phyloP scores from a whole-genome alignment of 2,888 invertebrate genomes.

The Cantharis flavilabris region DNA sequence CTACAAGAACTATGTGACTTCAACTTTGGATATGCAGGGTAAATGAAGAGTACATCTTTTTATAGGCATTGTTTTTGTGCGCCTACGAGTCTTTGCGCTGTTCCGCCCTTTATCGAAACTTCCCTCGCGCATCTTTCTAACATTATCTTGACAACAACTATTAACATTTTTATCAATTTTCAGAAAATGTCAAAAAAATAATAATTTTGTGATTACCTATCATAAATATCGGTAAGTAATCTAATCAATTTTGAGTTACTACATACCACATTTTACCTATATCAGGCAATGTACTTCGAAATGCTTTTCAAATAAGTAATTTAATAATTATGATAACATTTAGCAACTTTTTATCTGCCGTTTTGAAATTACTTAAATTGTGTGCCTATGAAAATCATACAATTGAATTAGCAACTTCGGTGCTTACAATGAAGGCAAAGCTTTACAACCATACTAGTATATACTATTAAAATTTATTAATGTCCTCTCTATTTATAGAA shows the following conservation, averaged over 20 bases:
- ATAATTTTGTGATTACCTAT: neutral
- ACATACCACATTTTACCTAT: neutral
- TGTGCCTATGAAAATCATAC: too few relatives aligned
- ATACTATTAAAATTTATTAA: neutral
- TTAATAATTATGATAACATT: neutral
- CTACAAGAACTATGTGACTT: constrained; percentile 32
- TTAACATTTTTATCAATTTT: constrained; percentile 32
- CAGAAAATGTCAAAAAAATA: neutral
- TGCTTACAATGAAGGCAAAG: neutral
- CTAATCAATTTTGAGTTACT: neutral
- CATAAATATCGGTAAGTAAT: neutral
- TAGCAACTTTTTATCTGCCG: neutral
- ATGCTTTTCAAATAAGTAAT: neutral
- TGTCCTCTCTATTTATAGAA: neutral
- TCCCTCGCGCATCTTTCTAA: constrained; percentile 32
- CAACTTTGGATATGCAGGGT: constrained; percentile 34
- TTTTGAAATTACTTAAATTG: neutral
- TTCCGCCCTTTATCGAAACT: constrained; percentile 34
- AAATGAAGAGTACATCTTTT: constrained; percentile 34
- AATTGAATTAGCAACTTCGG: neutral
- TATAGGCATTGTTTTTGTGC: constrained; percentile 35
- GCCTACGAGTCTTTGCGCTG: constrained; percentile 38
- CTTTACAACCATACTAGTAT: neutral
- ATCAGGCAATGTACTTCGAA: neutral
- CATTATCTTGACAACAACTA: constrained; percentile 38